A percentile compares a stretch with the other conserved stretches of the same genome.
phyloP scores from a whole-genome alignment of 2,888 invertebrate genomes.

The Monopis laevigella region DNA sequence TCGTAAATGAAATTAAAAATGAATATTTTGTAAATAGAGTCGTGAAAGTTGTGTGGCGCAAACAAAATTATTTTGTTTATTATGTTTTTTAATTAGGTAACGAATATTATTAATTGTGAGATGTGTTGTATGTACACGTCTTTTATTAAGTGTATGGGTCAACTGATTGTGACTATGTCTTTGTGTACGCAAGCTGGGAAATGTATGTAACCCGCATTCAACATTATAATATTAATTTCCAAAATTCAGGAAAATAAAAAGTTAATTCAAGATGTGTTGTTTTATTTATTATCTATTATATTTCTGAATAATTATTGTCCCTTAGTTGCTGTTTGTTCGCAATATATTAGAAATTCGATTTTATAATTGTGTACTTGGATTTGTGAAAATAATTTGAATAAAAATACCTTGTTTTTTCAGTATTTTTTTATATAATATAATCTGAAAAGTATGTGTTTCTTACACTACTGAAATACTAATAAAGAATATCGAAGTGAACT shows the following conservation, averaged over 20 bases:
- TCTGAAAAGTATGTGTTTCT: no score
- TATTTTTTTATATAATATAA: no score
- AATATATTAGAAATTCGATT: no score
- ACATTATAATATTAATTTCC: constrained; percentile 68
- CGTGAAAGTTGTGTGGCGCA: constrained; percentile 63
- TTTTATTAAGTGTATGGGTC: constrained; percentile 29
- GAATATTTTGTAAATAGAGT: constrained; percentile 44
- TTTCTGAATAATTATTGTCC: background rate
- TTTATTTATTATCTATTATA: constrained; percentile 12
- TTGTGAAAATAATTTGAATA: no score
- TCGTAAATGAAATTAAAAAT: background rate
- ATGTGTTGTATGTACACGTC: constrained; percentile 33
- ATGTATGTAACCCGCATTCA: constrained; percentile 65
- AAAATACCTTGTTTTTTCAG: no score
- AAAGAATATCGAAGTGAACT: no score
- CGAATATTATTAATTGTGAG: constrained; percentile 47
- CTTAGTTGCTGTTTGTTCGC: no score
- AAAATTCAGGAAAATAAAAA: constrained; percentile 67
- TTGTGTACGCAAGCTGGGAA: constrained; percentile 65
- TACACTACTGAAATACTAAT: no score
- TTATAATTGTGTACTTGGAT: no score
- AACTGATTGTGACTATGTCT: constrained; percentile 53
- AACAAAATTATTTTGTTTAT: constrained; percentile 49
- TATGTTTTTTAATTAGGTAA: constrained; percentile 32
- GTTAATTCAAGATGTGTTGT: constrained; percentile 49